These are phyloP conservation scores for Aporophyla lueneburgensis DNA, from an alignment of 2,888 invertebrate species.

Conservation along the genomic window DNA sequence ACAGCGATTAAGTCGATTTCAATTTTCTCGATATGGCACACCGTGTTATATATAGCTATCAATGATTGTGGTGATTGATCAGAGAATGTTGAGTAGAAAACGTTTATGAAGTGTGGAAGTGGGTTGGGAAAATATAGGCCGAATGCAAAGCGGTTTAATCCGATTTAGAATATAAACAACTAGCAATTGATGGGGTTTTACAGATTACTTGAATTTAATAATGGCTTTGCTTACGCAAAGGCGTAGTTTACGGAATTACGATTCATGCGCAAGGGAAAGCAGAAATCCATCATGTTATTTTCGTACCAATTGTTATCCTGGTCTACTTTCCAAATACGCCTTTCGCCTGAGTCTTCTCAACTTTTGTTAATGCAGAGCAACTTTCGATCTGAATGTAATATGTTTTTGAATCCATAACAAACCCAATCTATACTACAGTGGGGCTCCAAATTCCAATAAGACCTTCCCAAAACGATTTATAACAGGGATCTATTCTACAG, in stretches of 20 bases:
- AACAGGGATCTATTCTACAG: slow-evolving; percentile 36
- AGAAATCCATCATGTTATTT: slow-evolving; percentile 40
- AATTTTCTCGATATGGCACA: slow-evolving; percentile 64
- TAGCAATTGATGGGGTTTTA: slow-evolving; percentile 25
- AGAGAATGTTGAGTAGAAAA: slow-evolving; percentile 57
- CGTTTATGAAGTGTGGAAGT: slow-evolving; percentile 54
- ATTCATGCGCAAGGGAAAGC: slow-evolving; percentile 21
- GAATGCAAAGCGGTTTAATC: slow-evolving; percentile 36
- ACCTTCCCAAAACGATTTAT: not conserved
- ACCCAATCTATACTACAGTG: not conserved
- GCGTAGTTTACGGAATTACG: slow-evolving; percentile 19
- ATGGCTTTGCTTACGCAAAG: slow-evolving; percentile 47
- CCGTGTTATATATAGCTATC: slow-evolving; percentile 62
- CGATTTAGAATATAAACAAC: slow-evolving; percentile 55
- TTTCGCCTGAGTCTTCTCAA: not conserved
- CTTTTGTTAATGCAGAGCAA: not conserved
- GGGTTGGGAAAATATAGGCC: slow-evolving; percentile 58
- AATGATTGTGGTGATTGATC: slow-evolving; percentile 61
- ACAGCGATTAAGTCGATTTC: slow-evolving; percentile 64
- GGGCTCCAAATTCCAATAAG: slow-evolving; percentile 11
- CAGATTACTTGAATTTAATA: slow-evolving; percentile 46
- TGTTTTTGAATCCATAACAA: not conserved
- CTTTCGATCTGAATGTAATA: not conserved
- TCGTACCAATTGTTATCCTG: slow-evolving; percentile 31
- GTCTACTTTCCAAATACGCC: slow-evolving; percentile 12